Conservation (phyloP, 1,140 invertebrate species). For the Drosophila bifasciata region DNA sequence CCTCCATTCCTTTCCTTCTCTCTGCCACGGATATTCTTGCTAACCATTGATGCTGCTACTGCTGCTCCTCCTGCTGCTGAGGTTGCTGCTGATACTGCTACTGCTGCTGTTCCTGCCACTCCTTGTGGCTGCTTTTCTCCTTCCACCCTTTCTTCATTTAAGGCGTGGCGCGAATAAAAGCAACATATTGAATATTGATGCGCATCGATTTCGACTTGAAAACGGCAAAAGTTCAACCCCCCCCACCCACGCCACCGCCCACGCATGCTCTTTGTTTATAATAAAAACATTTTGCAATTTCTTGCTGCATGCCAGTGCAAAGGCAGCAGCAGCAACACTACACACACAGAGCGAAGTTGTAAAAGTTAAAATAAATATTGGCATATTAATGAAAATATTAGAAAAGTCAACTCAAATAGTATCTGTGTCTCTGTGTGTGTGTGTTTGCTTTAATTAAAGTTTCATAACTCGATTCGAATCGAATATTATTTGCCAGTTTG, state of each 20-base stretch:
- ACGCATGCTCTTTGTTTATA: conserved; percentile 65
- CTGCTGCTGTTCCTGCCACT: conserved; percentile 19
- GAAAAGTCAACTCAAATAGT: neutral
- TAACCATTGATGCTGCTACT: neutral
- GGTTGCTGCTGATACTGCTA: conserved; percentile 14
- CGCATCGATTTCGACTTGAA: conserved; percentile 78
- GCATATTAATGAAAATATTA: neutral
- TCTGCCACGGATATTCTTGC: neutral
- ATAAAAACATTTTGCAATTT: conserved; percentile 78
- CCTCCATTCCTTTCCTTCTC: neutral
- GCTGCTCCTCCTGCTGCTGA: neutral
- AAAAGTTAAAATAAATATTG: neutral
- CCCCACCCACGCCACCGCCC: conserved; percentile 25
- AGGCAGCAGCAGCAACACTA: conserved; percentile 39
- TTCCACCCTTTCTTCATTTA: neutral
- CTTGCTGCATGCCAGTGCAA: conserved; percentile 46
- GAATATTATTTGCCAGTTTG: conserved; percentile 19
- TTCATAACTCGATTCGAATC: conserved; percentile 28
- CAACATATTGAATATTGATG: conserved; percentile 81
- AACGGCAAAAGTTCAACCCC: conserved; percentile 62
- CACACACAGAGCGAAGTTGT: no score
- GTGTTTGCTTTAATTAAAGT: conserved; percentile 1
- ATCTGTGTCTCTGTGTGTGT: neutral
- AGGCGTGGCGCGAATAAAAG: conserved; percentile 64
- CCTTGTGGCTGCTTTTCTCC: conserved; percentile 17